These are phyloP conservation scores for Drosophila mimica DNA, from an alignment of 2,888 invertebrate species.

Conservation along the genomic window DNA sequence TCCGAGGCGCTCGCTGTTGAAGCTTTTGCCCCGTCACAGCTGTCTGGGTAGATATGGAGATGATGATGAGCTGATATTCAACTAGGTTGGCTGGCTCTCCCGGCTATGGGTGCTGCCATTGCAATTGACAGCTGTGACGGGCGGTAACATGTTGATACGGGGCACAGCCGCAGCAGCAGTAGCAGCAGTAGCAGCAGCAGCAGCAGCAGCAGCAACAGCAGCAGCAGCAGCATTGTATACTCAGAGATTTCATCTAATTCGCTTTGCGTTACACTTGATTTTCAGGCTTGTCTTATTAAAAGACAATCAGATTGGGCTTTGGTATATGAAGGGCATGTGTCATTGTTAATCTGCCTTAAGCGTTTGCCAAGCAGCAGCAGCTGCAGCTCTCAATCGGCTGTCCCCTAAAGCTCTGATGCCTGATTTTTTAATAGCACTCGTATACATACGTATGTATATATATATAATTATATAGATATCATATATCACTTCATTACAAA, in stretches of 20 bases:
- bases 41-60: slow-evolving; percentile 56
- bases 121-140: slow-evolving; percentile 72
- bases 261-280: slow-evolving; percentile 62
- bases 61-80: slow-evolving; percentile 53
- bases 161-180: slow-evolving; percentile 5
- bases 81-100: slow-evolving; percentile 25
- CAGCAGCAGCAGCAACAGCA: background rate
- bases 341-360: slow-evolving; percentile 46
- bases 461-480: background rate
- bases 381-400: slow-evolving; percentile 29
- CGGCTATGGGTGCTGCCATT: slow-evolving; percentile 17
- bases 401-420: slow-evolving; percentile 34
- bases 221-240: slow-evolving; percentile 35
- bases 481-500: slow-evolving; percentile 8
- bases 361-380: slow-evolving; percentile 20
- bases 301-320: slow-evolving; percentile 55
- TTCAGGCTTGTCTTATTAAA: slow-evolving; percentile 61
- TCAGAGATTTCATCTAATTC: slow-evolving; percentile 60
- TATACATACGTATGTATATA: background rate
- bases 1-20: slow-evolving; percentile 27
- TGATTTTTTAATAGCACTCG: slow-evolving; percentile 42
- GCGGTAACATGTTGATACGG: slow-evolving; percentile 61
- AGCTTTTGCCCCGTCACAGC: slow-evolving; percentile 55
- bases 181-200: background rate
- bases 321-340: slow-evolving; percentile 47